phyloP scores from a whole-genome alignment of 2,113 vertebrate genomes.

The Falco punctatus region DNA sequence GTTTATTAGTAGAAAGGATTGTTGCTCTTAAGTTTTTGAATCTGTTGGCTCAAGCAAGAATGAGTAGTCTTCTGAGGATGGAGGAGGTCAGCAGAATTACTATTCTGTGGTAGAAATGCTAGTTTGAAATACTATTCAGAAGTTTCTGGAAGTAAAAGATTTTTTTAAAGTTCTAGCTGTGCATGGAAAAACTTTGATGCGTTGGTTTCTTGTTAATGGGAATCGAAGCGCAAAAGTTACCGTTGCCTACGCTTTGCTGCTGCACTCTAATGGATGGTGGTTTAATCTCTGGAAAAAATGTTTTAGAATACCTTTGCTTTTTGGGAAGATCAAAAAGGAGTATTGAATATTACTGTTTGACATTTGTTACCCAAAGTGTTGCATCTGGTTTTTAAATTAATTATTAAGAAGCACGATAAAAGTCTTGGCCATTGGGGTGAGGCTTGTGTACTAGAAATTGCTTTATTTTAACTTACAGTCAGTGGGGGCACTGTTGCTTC shows the following conservation, averaged over 20 bases:
- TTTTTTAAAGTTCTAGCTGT: neutral
- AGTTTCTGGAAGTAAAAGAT: neutral
- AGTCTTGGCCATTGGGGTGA: neutral
- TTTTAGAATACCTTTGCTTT: neutral
- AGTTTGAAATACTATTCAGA: neutral
- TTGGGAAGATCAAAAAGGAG: neutral
- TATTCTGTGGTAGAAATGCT: neutral
- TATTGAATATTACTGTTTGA: neutral
- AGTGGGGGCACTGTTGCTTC: conserved; percentile 48
- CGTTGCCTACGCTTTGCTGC: neutral
- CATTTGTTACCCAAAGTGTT: neutral
- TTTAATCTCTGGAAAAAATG: neutral
- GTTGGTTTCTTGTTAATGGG: neutral
- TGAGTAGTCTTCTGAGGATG: neutral
- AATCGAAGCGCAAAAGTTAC: neutral
- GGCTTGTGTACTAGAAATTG: neutral
- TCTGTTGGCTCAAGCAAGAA: neutral
- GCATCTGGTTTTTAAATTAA: neutral
- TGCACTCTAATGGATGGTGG: neutral
- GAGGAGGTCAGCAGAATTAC: neutral
- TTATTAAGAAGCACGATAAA: neutral
- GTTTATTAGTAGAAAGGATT: neutral
- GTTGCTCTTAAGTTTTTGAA: neutral
- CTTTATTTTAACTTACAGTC: neutral
- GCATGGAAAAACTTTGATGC: neutral